Evolutionary conservation across 2,113 vertebrate genomes (phyloP), one percentile per base, ranked within the genome.

Genomic region (Rafetus swinhoei): DNA sequence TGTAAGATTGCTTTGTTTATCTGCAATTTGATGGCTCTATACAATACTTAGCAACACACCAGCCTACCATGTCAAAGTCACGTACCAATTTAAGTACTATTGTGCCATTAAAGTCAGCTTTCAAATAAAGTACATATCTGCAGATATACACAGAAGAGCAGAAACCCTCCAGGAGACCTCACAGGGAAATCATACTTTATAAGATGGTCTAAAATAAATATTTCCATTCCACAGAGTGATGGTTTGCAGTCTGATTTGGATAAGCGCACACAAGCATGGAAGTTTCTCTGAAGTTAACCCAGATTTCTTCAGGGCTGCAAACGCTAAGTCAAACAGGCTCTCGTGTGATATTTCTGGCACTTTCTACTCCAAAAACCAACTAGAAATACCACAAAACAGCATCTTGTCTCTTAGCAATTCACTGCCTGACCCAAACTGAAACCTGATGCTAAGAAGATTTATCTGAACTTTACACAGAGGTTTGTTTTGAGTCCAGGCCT

Each of bases 341-440:
- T 32, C 24, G 9, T 21, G 39, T 52, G 69, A 81, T 69, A 56
- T 59, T 6, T 81, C 69, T 6, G 86, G 89, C 0, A 7, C 12
- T 79, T 45, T 15, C 32, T 15, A 3, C 35, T 81, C 74, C 2
- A 0, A 24, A 25, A 0, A 2, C 45, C 0, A 0, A 69, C 19
- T 3, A 0, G 54, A 74, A 35, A 57, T 21, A 22, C 10, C 21
- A 55, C 32, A 19, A n/a, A 65, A 65, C 2, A 1, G 10, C 88
- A 74, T 50, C 54, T 21, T n/a, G 3, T 24, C 80, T 86, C 90
- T 83, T 1, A 39, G 82, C 87, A 29, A 81, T 65, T 80, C 4
- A 0, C 45, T 2, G 72, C 19, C 74, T 86, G 94, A 62, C 53
- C 0, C 3, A 50, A 81, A 81, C 50, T 54, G 1, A 84, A 87